These are phyloP conservation scores for Aleiodes testaceus DNA, from an alignment of 2,888 invertebrate genomes.

Conservation along the genomic window DNA sequence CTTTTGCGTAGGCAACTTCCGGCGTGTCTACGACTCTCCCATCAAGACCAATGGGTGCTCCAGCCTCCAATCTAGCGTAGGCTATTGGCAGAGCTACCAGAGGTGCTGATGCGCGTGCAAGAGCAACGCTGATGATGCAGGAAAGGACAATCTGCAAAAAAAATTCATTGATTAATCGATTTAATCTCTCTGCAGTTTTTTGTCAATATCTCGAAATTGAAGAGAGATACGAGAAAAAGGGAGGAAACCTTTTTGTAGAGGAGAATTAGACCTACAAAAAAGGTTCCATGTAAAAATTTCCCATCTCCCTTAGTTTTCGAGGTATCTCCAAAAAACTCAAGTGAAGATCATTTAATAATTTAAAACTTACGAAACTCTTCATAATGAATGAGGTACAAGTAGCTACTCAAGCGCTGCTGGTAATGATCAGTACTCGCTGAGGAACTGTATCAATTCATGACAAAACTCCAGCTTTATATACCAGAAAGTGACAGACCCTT, in stretches of 20 bases:
- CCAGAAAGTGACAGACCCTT: conserved; percentile 28
- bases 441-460: conserved; percentile 38
- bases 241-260: too few relatives aligned
- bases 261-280: not conserved
- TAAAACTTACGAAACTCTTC: conserved; percentile 48
- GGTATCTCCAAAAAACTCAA: too few relatives aligned
- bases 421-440: conserved; percentile 63
- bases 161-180: conserved; percentile 8
- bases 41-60: conserved; percentile 61
- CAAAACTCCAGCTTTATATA: conserved; percentile 59
- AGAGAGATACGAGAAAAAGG: not conserved
- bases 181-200: not conserved
- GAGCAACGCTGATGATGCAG: conserved; percentile 50
- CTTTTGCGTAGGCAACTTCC: conserved; percentile 69
- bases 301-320: too few relatives aligned
- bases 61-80: conserved; percentile 54
- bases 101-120: conserved; percentile 45
- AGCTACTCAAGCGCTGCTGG: conserved; percentile 61
- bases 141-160: conserved; percentile 53
- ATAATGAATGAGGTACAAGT: conserved; percentile 50
- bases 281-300: not conserved
- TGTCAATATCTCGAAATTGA: not conserved
- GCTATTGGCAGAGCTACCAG: not conserved
- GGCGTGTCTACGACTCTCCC: conserved; percentile 63
- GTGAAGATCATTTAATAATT: not conserved